Conservation (phyloP, 2,797 vertebrate species). For the Euphonia xanthogaster region DNA sequence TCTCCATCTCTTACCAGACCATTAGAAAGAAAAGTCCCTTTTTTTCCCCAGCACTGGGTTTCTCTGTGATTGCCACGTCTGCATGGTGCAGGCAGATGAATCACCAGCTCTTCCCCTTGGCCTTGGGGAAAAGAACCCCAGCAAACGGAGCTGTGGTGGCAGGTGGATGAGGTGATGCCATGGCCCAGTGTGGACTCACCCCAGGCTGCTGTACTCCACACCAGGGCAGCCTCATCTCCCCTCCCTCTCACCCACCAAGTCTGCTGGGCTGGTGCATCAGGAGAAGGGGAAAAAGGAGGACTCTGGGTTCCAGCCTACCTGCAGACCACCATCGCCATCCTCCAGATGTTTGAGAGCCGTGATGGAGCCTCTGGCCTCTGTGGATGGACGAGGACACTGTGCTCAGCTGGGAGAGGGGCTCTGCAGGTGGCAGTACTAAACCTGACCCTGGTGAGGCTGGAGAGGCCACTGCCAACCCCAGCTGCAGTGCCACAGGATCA, state of each 20-base stretch:
- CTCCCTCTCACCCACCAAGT: neutral
- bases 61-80: neutral
- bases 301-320: neutral
- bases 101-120: neutral
- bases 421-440: neutral
- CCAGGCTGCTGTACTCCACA: neutral
- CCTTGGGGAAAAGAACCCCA: neutral
- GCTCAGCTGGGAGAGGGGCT: neutral
- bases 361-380: neutral
- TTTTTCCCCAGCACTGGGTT: neutral
- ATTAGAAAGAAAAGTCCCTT: neutral
- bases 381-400: fast-evolving
- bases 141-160: fast-evolving
- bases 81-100: neutral
- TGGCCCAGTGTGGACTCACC: neutral
- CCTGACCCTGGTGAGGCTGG: neutral
- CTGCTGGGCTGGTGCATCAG: neutral
- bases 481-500: neutral
- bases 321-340: fast-evolving
- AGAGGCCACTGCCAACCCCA: neutral
- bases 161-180: neutral
- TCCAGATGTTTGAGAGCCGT: fast-evolving
- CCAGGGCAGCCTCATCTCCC: neutral
- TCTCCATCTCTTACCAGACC: neutral
- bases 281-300: neutral